Percentiles rank a stretch among this genome's conserved stretches.
phyloP scores from a whole-genome alignment of 2,797 vertebrate species.

The Tympanoctomys barrerae region DNA sequence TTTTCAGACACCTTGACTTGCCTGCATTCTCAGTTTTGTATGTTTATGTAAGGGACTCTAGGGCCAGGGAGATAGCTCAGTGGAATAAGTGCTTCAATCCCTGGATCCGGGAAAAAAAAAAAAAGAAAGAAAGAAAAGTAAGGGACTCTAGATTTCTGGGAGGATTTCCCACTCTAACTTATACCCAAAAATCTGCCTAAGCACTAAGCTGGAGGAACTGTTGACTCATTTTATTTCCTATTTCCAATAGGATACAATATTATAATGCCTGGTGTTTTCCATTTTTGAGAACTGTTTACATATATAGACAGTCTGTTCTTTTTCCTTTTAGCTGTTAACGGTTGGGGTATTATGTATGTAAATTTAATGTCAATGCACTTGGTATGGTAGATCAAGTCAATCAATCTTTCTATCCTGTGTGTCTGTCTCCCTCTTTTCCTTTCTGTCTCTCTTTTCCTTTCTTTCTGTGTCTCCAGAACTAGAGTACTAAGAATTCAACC shows the following conservation, averaged over 20 bases:
- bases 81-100: no score
- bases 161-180: neutral
- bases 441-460: neutral
- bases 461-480: neutral
- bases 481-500: neutral
- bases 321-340: neutral
- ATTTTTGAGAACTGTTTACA: neutral
- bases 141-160: neutral
- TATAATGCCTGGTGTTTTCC: neutral
- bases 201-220: neutral
- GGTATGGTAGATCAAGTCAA: neutral
- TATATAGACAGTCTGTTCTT: neutral
- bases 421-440: neutral
- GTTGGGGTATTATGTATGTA: fast-evolving
- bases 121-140: no score
- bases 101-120: no score
- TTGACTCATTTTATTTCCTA: neutral
- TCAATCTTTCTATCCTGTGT: neutral
- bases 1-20: neutral
- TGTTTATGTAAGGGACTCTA: neutral
- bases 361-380: neutral
- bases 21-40: neutral
- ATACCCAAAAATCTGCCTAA: neutral
- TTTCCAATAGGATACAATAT: neutral
- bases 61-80: no score